Conservation (phyloP, 2,113 vertebrate genomes). For the Glareola pratincola region DNA sequence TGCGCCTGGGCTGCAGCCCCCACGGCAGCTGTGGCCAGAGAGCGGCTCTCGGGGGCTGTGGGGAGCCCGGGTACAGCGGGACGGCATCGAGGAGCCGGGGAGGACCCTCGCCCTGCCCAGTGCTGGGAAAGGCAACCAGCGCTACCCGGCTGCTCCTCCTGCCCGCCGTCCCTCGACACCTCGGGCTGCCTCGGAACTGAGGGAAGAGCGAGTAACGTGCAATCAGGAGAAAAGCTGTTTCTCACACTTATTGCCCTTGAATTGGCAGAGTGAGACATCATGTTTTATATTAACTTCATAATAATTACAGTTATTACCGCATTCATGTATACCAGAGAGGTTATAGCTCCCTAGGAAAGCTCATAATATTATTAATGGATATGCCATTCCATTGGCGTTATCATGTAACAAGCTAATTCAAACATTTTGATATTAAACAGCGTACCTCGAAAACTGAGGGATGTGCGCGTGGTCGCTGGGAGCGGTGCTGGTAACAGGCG, state of each 20-base stretch:
- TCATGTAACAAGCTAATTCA: constrained; percentile 45
- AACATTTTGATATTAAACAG: constrained; percentile 14
- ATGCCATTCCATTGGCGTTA: constrained; percentile 42
- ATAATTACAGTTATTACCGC: constrained; percentile 78
- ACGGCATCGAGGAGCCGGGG: fast-evolving
- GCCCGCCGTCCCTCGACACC: background rate
- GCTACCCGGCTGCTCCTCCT: background rate
- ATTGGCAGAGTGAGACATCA: constrained; percentile 68
- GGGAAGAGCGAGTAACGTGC: background rate
- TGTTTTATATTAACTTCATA: constrained; percentile 75
- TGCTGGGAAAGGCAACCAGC: background rate
- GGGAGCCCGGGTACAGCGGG: fast-evolving
- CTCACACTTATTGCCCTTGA: constrained; percentile 71
- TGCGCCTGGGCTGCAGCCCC: fast-evolving
- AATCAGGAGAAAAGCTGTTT: constrained; percentile 21
- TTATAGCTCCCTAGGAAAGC: constrained; percentile 62
- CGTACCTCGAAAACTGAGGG: background rate
- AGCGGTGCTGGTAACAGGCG: background rate
- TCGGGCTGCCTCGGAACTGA: background rate
- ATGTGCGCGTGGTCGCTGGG: background rate
- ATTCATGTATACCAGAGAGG: constrained; percentile 70
- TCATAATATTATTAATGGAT: constrained; percentile 65
- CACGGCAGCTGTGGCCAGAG: fast-evolving
- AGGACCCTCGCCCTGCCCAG: fast-evolving
- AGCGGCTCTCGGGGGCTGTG: fast-evolving